phyloP scores from a whole-genome alignment of 2,888 invertebrate genomes.

The Autographa gamma region DNA sequence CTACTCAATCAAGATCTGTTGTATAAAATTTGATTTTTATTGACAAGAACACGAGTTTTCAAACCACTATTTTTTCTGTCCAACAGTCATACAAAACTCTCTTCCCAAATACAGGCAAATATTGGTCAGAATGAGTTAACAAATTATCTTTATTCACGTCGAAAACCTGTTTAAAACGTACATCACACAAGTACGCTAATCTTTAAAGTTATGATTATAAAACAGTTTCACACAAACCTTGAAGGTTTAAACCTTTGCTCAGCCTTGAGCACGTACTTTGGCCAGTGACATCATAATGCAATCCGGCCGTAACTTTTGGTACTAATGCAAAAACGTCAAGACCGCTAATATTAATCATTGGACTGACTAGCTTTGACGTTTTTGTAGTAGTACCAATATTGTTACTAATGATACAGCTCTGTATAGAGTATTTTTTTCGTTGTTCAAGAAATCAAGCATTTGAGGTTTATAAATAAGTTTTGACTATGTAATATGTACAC shows the following conservation, averaged over 20 bases:
- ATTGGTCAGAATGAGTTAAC: background rate
- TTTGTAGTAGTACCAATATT: background rate
- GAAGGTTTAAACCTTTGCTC: conserved; percentile 6
- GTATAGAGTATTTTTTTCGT: too few relatives aligned
- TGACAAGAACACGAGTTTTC: too few relatives aligned
- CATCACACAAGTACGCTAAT: background rate
- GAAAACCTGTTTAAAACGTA: background rate
- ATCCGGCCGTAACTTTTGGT: conserved; percentile 58
- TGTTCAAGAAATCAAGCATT: too few relatives aligned
- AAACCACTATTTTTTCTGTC: too few relatives aligned
- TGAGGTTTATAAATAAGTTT: too few relatives aligned
- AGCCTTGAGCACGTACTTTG: conserved; percentile 64
- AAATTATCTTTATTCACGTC: too few relatives aligned
- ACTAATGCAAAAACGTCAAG: conserved; percentile 35
- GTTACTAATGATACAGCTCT: too few relatives aligned
- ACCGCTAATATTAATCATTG: conserved; percentile 12
- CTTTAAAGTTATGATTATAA: conserved; percentile 11
- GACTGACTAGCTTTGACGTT: background rate
- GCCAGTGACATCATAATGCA: conserved; percentile 70
- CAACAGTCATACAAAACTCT: background rate
- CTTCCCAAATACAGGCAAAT: background rate
- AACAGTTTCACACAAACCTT: conserved; percentile 9
- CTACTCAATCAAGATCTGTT: background rate
- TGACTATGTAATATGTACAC: too few relatives aligned
- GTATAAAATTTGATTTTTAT: background rate